phyloP scores from a whole-genome alignment of 2,113 vertebrate species.

The Labeo rohita region DNA sequence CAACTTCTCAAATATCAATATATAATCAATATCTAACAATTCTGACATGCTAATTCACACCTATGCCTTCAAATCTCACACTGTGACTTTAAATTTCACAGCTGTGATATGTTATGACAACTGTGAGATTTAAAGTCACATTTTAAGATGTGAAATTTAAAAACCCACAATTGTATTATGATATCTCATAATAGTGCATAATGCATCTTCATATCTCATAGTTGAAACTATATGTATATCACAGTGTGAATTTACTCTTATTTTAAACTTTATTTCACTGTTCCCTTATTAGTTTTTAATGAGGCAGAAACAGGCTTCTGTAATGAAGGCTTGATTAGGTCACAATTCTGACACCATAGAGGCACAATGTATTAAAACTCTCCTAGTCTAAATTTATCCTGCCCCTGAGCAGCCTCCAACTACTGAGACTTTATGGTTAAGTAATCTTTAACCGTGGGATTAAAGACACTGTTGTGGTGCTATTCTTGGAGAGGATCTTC shows the following conservation, averaged over 20 bases:
- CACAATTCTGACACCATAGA: background rate
- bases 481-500: conserved; percentile 41
- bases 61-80: background rate
- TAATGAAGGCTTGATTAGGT: background rate
- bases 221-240: background rate
- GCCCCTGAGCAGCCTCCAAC: conserved; percentile 37
- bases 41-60: too few species aligned
- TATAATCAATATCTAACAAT: too few species aligned
- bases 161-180: too few species aligned
- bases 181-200: background rate
- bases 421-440: conserved; percentile 45
- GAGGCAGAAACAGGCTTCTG: background rate
- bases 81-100: background rate
- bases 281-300: background rate
- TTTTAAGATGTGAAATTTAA: too few species aligned
- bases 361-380: conserved; percentile 11
- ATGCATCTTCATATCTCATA: background rate
- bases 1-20: too few species aligned
- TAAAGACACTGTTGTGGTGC: conserved; percentile 48
- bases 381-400: conserved; percentile 30
- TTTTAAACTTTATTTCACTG: background rate
- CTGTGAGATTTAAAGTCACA: too few species aligned
- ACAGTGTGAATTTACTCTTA: background rate
- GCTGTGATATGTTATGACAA: background rate
- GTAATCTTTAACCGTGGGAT: conserved; percentile 54